phyloP scores from a whole-genome alignment of 2,113 vertebrate species.

The Albula goreensis region DNA sequence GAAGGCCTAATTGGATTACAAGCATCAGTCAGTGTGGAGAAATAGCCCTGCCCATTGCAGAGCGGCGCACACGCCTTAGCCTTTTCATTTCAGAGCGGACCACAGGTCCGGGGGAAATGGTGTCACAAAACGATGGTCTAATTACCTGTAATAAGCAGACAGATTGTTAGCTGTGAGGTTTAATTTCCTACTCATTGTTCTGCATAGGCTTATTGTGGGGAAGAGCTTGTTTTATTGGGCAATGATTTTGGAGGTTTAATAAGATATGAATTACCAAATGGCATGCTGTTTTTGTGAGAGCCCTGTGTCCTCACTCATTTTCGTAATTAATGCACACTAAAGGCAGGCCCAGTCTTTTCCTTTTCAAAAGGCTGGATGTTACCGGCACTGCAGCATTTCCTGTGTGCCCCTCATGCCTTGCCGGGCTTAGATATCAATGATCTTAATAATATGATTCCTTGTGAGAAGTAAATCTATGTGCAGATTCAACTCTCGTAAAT shows the following conservation, averaged over 20 bases:
- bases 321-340: background rate
- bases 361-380: background rate
- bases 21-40: conserved; percentile 70
- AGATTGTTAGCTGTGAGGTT: conserved; percentile 30
- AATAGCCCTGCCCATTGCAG: conserved; percentile 77
- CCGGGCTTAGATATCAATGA: background rate
- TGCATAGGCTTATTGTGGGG: background rate
- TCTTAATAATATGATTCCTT: background rate
- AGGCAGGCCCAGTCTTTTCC: background rate
- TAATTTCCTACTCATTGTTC: conserved; percentile 32
- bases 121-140: conserved; percentile 16
- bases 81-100: conserved; percentile 7
- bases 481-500: background rate
- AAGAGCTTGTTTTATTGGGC: background rate
- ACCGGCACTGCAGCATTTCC: background rate
- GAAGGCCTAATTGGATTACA: conserved; percentile 79
- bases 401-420: background rate
- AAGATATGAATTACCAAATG: background rate
- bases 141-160: conserved; percentile 34
- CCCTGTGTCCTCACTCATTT: background rate
- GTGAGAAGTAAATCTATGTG: background rate
- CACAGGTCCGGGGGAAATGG: background rate
- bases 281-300: background rate
- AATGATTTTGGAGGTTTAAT: background rate
- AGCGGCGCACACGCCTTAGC: conserved; percentile 9